These are phyloP conservation scores for Scaptodrosophila latifasciaeformis DNA, from an alignment of 2,888 invertebrate genomes.

Conservation along the genomic window DNA sequence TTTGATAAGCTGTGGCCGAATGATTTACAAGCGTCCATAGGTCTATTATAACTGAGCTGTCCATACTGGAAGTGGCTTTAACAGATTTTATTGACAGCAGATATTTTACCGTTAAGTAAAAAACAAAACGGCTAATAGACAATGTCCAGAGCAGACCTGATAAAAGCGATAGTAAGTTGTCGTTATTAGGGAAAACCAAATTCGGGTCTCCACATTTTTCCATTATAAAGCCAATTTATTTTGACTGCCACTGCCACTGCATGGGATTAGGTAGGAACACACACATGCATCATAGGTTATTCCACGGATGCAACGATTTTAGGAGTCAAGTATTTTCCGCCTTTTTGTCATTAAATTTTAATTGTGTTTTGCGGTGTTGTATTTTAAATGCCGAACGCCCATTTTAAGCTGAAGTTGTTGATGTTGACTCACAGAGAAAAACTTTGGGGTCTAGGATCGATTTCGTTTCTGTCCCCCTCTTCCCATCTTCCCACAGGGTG, in stretches of 20 bases:
- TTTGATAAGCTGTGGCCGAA: no score
- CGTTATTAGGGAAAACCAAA: constrained; percentile 59
- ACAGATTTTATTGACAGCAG: no score
- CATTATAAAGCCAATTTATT: constrained; percentile 44
- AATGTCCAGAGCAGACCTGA: background rate
- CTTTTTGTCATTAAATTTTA: constrained; percentile 67
- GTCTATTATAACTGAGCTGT: no score
- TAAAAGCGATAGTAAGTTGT: constrained; percentile 33
- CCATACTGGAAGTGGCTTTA: no score
- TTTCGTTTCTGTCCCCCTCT: constrained; percentile 17
- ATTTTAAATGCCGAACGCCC: constrained; percentile 28
- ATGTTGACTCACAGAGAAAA: constrained; percentile 1
- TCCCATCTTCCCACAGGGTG: no score
- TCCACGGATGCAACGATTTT: constrained; percentile 24
- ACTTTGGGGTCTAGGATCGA: constrained; percentile 31
- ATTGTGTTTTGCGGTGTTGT: constrained; percentile 46
- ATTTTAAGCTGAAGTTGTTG: constrained; percentile 2
- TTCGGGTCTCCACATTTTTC: constrained; percentile 32
- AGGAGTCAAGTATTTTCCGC: constrained; percentile 48
- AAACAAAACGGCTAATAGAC: constrained; percentile 15
- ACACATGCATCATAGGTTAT: background rate
- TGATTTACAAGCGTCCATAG: no score
- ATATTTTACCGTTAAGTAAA: constrained; percentile 31
- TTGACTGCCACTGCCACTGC: constrained; percentile 20
- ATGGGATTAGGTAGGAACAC: no score